Percentiles rank a stretch among this genome's conserved stretches.
phyloP scores from a whole-genome alignment of 2,888 invertebrate species.

The Leucophora obtusa region DNA sequence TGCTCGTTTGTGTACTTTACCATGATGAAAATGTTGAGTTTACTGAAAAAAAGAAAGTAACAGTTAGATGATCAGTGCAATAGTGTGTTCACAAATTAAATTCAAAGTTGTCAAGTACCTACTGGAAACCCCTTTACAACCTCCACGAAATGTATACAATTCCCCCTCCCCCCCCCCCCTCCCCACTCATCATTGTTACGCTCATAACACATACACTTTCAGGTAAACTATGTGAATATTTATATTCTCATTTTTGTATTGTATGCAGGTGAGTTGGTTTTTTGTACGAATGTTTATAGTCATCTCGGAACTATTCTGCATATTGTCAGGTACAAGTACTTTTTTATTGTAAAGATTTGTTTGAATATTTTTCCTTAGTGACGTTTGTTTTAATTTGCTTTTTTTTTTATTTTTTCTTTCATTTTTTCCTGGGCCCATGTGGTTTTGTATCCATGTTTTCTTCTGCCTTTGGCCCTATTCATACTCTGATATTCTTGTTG shows the following conservation, averaged over 20 bases:
- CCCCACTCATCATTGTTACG: neutral
- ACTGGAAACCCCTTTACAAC: too few species aligned
- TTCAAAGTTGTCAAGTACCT: too few species aligned
- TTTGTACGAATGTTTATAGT: neutral
- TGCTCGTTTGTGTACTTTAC: too few species aligned
- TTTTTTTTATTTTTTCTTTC: constrained; percentile 21
- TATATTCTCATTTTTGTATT: constrained; percentile 29
- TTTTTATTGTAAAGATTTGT: constrained; percentile 51
- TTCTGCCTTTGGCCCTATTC: constrained; percentile 53
- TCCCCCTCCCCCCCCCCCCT: neutral
- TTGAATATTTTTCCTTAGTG: constrained; percentile 47
- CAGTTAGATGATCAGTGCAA: too few species aligned
- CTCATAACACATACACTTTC: constrained; percentile 4
- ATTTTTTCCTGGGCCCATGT: constrained; percentile 40
- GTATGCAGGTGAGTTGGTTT: constrained; percentile 17
- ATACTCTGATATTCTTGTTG: constrained; percentile 35
- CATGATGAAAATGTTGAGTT: too few species aligned
- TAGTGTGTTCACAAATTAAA: too few species aligned
- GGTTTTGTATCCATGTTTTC: constrained; percentile 21
- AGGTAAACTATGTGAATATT: constrained; percentile 41
- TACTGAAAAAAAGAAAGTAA: too few species aligned
- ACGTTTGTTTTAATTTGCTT: constrained; percentile 36
- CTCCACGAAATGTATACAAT: neutral
- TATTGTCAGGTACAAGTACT: constrained; percentile 48
- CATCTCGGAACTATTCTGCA: constrained; percentile 21